Base-by-base conservation (phyloP, 2,888 invertebrate species). In the Kuschelorhynchus macadamiae region DNA sequence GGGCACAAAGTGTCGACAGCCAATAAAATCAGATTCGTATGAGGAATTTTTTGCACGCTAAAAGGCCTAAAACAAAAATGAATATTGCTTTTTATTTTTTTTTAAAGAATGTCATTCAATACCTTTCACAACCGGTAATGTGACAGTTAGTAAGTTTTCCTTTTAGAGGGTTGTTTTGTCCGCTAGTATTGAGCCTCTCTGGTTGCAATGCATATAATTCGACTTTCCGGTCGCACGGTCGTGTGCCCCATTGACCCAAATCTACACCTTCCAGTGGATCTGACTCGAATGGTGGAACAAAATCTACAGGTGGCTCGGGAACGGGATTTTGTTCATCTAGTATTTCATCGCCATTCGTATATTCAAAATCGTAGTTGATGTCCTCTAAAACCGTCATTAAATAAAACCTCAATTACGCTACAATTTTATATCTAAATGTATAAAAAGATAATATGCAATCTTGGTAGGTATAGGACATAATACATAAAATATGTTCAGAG, bases 131-230 rank as follows among this genome's bases (percentile, higher is more conserved):
- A 70, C 94, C 94, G 41, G 93, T 93, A 61, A 90, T 90, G 79
- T 94, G 95, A 80, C 94, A 95, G 81, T 94, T 95, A 36, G 94
- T 95, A 44, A 94, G 86, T 83, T 94, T 95, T 60, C 94, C 95
- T 85, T 95, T 95, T 1, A 94, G 86, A 21, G 94, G 95, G 84
- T 93, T 94, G 73, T 91, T 93, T 76, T 91, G 88, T 3, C 91
- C 91, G 74, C 89, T 91, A 53, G 89, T 92, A 77, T 91, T 94
- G 39, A 95, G 87, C 72, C 93, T 86, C 20, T 93, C 91, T 0
- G 94, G 93, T 82, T 95, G 94, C 36, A 95, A 83, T 66, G 92
- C 90, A 83, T 94, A 96, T 30, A 96, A 88, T 81, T 95, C 94
- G 0, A 94, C 93, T 81, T 92, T 92, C 74, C 95, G 91, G 82